A percentile compares a stretch with the other conserved stretches of the same genome.
Evolutionary conservation across 2,797 vertebrate species (phyloP).

Genomic region (Halcyon smyrnensis): DNA sequence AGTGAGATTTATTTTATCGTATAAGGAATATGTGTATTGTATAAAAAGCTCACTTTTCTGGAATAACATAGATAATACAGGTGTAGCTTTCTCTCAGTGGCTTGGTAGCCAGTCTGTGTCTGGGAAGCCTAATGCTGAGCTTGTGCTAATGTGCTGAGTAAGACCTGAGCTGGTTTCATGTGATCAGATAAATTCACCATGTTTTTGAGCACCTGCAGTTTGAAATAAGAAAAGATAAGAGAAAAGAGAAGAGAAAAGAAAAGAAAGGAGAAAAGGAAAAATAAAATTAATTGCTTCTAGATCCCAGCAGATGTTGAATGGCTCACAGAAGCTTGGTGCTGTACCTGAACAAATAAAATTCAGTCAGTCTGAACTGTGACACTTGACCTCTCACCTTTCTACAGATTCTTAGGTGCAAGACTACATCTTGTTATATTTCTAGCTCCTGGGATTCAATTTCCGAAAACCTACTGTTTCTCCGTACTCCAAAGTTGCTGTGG

Average conservation of each 20-base stretch:
- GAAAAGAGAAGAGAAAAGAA: neutral
- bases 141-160: neutral
- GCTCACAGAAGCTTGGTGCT: neutral
- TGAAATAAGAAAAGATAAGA: neutral
- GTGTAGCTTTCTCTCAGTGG: neutral
- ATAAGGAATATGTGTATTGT: neutral
- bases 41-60: neutral
- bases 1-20: neutral
- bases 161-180: neutral
- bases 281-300: neutral
- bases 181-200: neutral
- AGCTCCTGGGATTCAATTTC: neutral
- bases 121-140: neutral
- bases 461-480: neutral
- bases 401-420: neutral
- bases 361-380: neutral
- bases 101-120: neutral
- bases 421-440: neutral
- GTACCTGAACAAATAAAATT: neutral
- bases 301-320: neutral
- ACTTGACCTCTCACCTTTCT: neutral
- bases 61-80: neutral
- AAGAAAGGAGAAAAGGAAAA: too few species aligned
- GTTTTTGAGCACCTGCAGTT: neutral
- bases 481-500: accelerated